Evolutionary conservation across 2,888 invertebrate species (phyloP).

Genomic region (Stenolophus ochropezus): DNA sequence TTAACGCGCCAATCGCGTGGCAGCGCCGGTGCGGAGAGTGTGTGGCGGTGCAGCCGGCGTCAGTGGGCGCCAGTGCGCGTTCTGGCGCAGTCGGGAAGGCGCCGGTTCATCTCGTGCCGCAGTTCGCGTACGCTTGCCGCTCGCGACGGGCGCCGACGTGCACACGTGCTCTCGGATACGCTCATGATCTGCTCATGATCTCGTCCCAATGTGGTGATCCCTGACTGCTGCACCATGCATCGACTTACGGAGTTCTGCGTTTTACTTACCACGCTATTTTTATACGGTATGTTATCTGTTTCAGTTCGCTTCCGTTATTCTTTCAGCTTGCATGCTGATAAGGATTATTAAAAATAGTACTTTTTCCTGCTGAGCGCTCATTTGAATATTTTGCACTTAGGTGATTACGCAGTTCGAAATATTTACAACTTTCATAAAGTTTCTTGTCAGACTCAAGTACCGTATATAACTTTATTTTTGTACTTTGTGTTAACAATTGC

Average conservation of each 20-base stretch:
- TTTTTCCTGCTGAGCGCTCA: constrained; percentile 23
- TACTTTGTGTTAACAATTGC: too few relatives aligned
- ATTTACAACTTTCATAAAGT: background rate
- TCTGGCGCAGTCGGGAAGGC: constrained; percentile 63
- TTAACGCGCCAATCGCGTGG: constrained; percentile 68
- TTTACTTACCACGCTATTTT: constrained; percentile 67
- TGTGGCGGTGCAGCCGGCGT: constrained; percentile 31
- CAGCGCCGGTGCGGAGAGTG: constrained; percentile 38
- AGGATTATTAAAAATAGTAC: constrained; percentile 33
- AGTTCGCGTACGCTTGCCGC: constrained; percentile 65
- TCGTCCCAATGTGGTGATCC: constrained; percentile 33
- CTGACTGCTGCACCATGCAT: constrained; percentile 66
- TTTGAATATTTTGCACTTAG: constrained; percentile 36
- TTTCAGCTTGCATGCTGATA: constrained; percentile 35
- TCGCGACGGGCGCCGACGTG: constrained; percentile 50
- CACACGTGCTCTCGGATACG: too few relatives aligned
- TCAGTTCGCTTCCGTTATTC: constrained; percentile 30
- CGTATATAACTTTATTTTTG: too few relatives aligned
- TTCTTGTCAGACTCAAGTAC: background rate
- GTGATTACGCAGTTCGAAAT: constrained; percentile 19
- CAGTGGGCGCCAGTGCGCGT: constrained; percentile 35
- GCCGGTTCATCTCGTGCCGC: constrained; percentile 61
- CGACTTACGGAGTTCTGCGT: constrained; percentile 67
- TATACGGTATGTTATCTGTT: constrained; percentile 66
- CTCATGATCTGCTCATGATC: constrained; percentile 19